phyloP scores from a whole-genome alignment of 2,113 vertebrate genomes.

The Hydropotes inermis region DNA sequence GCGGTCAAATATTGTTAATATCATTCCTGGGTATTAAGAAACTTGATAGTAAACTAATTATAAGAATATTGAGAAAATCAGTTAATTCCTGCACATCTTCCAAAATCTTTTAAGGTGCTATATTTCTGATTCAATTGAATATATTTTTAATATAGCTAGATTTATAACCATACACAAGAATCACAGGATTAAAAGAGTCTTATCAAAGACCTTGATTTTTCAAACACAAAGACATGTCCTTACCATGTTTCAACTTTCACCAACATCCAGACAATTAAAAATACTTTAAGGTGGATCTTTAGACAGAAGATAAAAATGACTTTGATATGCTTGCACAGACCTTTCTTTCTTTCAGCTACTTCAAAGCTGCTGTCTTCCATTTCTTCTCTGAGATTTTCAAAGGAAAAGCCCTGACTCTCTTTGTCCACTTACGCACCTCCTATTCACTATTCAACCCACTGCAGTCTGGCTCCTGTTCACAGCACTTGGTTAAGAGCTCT shows the following conservation, averaged over 20 bases:
- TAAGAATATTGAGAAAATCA: not conserved
- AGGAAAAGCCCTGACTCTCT: not conserved
- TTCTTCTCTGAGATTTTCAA: slow-evolving; percentile 39
- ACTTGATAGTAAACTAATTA: not conserved
- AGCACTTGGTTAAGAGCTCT: not conserved
- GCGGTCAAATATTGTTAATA: not conserved
- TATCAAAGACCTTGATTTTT: slow-evolving; percentile 43
- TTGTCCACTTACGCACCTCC: not conserved
- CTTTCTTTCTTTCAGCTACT: slow-evolving; percentile 38
- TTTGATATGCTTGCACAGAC: slow-evolving; percentile 49
- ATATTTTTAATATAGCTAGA: not conserved
- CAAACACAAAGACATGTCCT: slow-evolving; percentile 32
- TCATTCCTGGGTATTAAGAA: not conserved
- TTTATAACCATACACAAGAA: not conserved
- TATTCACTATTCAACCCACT: not conserved
- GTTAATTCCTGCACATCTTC: not conserved
- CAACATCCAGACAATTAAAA: slow-evolving; percentile 28
- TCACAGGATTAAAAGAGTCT: not conserved
- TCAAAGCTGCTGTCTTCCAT: slow-evolving; percentile 48
- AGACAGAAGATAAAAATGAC: slow-evolving; percentile 58
- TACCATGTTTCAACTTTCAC: slow-evolving; percentile 21
- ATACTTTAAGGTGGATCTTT: slow-evolving; percentile 45
- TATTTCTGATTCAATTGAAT: not conserved
- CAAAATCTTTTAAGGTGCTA: not conserved
- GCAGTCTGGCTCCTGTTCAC: not conserved